Percentiles rank a stretch among this genome's conserved stretches.
Evolutionary conservation across 2,113 vertebrate species (phyloP).

Genomic region (Nibea coibor): DNA sequence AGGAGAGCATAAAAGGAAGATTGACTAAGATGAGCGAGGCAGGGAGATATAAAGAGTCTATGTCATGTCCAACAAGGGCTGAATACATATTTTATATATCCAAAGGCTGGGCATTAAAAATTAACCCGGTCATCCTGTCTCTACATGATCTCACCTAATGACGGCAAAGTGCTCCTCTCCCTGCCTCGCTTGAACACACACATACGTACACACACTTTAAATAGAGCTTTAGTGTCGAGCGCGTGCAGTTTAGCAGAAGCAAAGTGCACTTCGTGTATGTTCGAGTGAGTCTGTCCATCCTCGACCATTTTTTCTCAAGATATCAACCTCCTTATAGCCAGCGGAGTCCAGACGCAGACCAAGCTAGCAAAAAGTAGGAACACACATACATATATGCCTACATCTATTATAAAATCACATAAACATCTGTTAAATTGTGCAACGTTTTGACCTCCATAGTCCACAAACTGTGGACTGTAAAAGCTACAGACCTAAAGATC

Average conservation of each 20-base stretch:
- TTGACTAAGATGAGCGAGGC: slow-evolving; percentile 17
- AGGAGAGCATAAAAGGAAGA: slow-evolving; percentile 29
- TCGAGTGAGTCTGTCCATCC: background rate
- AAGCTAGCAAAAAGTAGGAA: slow-evolving; percentile 9
- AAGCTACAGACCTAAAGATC: background rate
- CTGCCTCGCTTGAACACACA: slow-evolving; percentile 40
- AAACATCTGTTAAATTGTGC: background rate
- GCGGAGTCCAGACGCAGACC: slow-evolving; percentile 14
- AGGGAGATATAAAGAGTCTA: slow-evolving; percentile 60
- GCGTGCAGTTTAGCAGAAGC: slow-evolving; percentile 58
- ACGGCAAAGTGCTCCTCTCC: slow-evolving; percentile 72
- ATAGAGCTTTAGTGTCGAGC: slow-evolving; percentile 5
- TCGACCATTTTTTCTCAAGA: slow-evolving; percentile 8
- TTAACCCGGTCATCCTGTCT: slow-evolving; percentile 70
- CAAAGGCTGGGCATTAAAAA: slow-evolving; percentile 78
- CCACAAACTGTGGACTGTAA: background rate
- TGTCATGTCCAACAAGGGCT: slow-evolving; percentile 76
- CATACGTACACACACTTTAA: slow-evolving; percentile 53
- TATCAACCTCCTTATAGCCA: slow-evolving; percentile 18
- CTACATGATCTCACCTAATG: slow-evolving; percentile 79
- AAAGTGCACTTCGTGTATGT: slow-evolving; percentile 61
- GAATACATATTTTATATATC: slow-evolving; percentile 78
- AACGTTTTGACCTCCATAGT: background rate
- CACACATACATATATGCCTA: slow-evolving; percentile 34
- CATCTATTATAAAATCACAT: slow-evolving; percentile 19